Evolutionary conservation across 2,888 invertebrate species (phyloP).

Genomic region (Hybos culiciformis): DNA sequence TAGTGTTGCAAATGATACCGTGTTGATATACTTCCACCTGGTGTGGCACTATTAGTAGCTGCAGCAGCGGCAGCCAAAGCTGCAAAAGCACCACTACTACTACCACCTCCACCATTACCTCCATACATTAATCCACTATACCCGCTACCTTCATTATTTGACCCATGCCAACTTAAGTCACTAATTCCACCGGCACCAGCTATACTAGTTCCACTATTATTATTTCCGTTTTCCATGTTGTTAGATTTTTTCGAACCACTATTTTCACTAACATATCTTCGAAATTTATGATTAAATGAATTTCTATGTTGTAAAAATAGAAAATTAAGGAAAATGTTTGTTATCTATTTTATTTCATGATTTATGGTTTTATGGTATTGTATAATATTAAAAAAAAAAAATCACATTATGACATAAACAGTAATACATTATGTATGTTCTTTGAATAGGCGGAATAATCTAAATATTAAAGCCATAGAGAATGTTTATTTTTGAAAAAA

Average conservation of each 20-base stretch:
- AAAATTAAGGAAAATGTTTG: too few relatives aligned
- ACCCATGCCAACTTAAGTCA: neutral
- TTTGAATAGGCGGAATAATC: too few relatives aligned
- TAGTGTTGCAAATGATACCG: neutral
- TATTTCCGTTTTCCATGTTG: slow-evolving; percentile 13
- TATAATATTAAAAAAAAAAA: too few relatives aligned
- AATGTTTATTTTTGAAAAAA: too few relatives aligned
- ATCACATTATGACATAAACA: too few relatives aligned
- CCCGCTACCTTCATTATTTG: slow-evolving; percentile 9
- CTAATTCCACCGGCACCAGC: neutral
- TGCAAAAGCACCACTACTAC: slow-evolving; percentile 25
- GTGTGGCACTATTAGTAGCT: slow-evolving; percentile 3
- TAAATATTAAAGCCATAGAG: too few relatives aligned
- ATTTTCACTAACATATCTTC: slow-evolving; percentile 28
- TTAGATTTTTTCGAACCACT: slow-evolving; percentile 24
- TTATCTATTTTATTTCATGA: too few relatives aligned
- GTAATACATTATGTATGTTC: too few relatives aligned
- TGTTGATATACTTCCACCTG: slow-evolving; percentile 5
- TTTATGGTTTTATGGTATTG: too few relatives aligned
- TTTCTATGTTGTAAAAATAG: slow-evolving; percentile 21
- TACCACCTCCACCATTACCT: slow-evolving; percentile 28
- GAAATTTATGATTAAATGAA: slow-evolving; percentile 30
- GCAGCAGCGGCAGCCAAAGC: slow-evolving; percentile 30
- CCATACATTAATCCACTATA: slow-evolving; percentile 14
- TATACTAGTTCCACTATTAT: slow-evolving; percentile 27